Conservation (phyloP, 64 coral and sea anemone species). For the Pocillopora damicornis region DNA sequence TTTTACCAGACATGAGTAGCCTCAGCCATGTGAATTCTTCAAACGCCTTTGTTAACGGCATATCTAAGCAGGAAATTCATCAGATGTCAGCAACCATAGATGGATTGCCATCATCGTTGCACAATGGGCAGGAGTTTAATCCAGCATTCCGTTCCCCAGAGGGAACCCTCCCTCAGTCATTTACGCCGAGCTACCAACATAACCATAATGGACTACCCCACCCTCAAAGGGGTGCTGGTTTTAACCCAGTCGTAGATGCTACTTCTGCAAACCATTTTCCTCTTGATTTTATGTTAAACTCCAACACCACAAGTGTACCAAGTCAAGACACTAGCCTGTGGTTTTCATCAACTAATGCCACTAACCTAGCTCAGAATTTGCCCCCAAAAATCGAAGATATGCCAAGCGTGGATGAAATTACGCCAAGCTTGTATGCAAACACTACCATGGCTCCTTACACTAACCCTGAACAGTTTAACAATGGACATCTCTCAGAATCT, state of each 20-base stretch:
- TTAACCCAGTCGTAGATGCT: not conserved
- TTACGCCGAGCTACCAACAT: not conserved
- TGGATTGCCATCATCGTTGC: not conserved
- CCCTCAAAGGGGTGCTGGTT: not conserved
- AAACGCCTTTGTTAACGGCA: slow-evolving; percentile 9
- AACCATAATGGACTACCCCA: slow-evolving; percentile 3
- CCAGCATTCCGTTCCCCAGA: not conserved
- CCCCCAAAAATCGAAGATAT: not conserved
- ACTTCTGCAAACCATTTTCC: not conserved
- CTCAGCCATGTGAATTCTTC: not conserved
- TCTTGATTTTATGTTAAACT: not conserved
- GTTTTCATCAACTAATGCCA: not conserved
- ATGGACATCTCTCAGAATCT: not conserved
- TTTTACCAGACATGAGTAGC: not conserved
- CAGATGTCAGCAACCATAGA: not conserved
- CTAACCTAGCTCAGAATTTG: not conserved
- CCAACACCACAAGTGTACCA: slow-evolving; percentile 11
- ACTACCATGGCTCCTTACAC: not conserved
- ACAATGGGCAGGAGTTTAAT: not conserved
- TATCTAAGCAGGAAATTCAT: not conserved
- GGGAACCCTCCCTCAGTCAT: not conserved
- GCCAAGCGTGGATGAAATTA: slow-evolving; percentile 23
- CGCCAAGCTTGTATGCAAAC: slow-evolving; percentile 10
- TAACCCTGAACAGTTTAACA: not conserved
- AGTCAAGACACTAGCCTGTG: slow-evolving; percentile 15